phyloP scores from a whole-genome alignment of 1,140 invertebrate genomes.

The Camponotus vicinus region DNA sequence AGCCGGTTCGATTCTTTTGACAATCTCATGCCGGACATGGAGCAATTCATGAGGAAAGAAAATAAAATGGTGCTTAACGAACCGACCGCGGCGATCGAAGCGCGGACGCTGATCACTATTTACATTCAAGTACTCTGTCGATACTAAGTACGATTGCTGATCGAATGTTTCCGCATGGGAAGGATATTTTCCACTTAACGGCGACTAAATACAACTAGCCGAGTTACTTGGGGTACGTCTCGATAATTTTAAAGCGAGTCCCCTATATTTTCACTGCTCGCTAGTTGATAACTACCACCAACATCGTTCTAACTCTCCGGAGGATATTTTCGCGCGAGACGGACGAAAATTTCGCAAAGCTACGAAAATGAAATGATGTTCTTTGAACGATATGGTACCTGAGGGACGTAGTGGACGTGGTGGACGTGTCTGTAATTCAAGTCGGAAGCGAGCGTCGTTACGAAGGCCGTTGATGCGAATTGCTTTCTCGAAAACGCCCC shows the following conservation, averaged over 20 bases:
- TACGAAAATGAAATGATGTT: slow-evolving; percentile 39
- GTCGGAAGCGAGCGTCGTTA: neutral
- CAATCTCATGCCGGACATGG: slow-evolving; percentile 13
- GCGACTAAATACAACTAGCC: neutral
- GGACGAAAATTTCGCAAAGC: slow-evolving; percentile 7
- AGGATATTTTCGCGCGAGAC: neutral
- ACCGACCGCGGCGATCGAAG: slow-evolving; percentile 15
- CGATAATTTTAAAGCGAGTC: neutral
- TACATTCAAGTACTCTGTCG: slow-evolving; percentile 29
- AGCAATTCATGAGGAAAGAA: slow-evolving; percentile 50
- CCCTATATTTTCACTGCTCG: neutral
- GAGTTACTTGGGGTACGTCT: too few relatives aligned
- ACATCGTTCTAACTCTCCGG: neutral
- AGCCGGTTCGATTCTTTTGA: neutral
- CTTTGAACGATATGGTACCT: slow-evolving; percentile 1
- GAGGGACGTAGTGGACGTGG: neutral
- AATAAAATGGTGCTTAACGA: slow-evolving; percentile 56
- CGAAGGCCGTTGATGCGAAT: too few relatives aligned
- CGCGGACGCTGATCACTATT: slow-evolving; percentile 42
- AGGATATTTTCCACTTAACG: slow-evolving; percentile 41
- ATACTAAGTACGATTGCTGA: slow-evolving; percentile 28
- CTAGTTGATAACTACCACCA: neutral
- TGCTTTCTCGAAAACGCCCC: neutral
- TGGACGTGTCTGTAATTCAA: neutral
- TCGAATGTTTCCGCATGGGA: slow-evolving; percentile 31